Percentiles rank a stretch among this genome's conserved stretches.
These are phyloP conservation scores for Cryptosula pallasiana DNA, from an alignment of 2,888 invertebrate species.

Conservation along the genomic window DNA sequence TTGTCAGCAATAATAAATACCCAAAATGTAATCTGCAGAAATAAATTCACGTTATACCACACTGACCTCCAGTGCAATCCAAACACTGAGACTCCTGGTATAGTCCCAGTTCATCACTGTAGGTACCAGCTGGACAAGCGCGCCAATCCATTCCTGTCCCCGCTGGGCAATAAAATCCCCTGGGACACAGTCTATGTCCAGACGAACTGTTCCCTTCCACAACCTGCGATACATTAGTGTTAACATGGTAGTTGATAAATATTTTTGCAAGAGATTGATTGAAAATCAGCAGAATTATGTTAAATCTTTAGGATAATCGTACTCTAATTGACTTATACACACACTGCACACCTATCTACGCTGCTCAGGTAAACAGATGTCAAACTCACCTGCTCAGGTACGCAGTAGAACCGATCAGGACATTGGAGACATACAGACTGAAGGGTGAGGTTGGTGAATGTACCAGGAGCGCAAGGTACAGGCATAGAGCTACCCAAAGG, in stretches of 20 bases:
- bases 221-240: too few species aligned
- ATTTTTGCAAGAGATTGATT: too few species aligned
- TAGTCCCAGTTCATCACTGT: constrained; percentile 43
- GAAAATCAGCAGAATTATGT: too few species aligned
- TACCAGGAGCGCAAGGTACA: constrained; percentile 43
- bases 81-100: constrained; percentile 33
- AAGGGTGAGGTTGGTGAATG: constrained; percentile 44
- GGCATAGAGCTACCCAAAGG: constrained; percentile 40
- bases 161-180: constrained; percentile 44
- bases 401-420: constrained; percentile 47
- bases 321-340: too few species aligned
- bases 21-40: too few species aligned
- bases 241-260: too few species aligned
- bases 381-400: constrained; percentile 39
- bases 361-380: too few species aligned
- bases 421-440: constrained; percentile 39
- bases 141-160: constrained; percentile 46
- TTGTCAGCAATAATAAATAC: too few species aligned
- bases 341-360: too few species aligned
- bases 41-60: too few species aligned
- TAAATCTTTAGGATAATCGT: too few species aligned
- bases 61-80: constrained; percentile 39
- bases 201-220: constrained; percentile 39
- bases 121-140: constrained; percentile 45
- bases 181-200: constrained; percentile 42